Conservation (phyloP, 64 coral and sea anemone genomes). For the Stichodactyla helianthus region DNA sequence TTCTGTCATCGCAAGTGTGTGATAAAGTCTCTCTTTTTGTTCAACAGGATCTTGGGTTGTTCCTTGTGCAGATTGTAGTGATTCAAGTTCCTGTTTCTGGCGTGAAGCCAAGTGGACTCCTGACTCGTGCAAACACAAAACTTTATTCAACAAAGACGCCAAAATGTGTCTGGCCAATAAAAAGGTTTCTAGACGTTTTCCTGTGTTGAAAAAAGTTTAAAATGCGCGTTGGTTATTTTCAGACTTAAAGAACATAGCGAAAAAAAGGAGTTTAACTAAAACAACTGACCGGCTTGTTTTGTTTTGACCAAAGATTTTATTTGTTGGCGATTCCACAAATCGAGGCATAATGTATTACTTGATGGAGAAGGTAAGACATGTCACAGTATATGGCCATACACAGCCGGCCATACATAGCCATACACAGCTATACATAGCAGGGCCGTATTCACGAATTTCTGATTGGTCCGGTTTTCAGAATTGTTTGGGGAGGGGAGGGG, state of each 20-base stretch:
- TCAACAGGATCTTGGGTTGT: slow-evolving; percentile 57
- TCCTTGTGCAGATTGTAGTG: slow-evolving; percentile 50
- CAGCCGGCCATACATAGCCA: no score
- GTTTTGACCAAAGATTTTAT: slow-evolving; percentile 47
- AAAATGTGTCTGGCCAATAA: slow-evolving; percentile 54
- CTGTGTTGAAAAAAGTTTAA: background rate
- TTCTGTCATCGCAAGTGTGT: no score
- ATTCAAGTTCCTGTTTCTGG: slow-evolving; percentile 60
- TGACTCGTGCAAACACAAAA: slow-evolving; percentile 29
- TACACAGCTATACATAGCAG: no score
- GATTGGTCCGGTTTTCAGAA: no score
- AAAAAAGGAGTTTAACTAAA: background rate
- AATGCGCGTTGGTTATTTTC: background rate
- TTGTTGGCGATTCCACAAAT: slow-evolving; percentile 79
- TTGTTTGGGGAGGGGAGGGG: no score
- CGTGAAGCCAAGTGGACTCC: slow-evolving; percentile 58
- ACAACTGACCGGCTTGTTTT: background rate
- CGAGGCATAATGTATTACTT: slow-evolving; percentile 83
- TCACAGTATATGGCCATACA: no score
- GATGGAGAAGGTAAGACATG: slow-evolving; percentile 62
- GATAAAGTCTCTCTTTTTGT: background rate
- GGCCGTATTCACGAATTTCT: no score
- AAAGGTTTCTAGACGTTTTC: slow-evolving; percentile 37
- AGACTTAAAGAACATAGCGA: background rate
- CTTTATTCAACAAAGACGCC: slow-evolving; percentile 10